These are phyloP conservation scores for Euzophera pinguis DNA, from an alignment of 2,888 invertebrate genomes.

Conservation along the genomic window DNA sequence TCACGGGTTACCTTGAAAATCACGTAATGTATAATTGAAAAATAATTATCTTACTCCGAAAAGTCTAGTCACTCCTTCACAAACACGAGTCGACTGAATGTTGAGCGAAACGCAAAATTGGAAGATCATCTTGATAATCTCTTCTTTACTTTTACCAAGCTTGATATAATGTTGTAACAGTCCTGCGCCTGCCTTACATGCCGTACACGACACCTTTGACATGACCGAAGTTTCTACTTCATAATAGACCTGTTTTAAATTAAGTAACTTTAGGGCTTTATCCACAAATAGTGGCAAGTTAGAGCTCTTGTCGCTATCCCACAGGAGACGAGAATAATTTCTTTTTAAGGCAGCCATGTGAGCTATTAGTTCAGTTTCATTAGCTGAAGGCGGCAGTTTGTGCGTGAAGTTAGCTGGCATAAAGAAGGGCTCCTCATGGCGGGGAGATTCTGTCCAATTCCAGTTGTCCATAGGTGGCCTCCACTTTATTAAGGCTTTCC, in stretches of 20 bases:
- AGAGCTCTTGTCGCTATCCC: constrained; percentile 86
- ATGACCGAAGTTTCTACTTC: constrained; percentile 96
- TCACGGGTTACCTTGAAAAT: no score
- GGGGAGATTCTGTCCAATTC: constrained; percentile 62
- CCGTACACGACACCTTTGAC: constrained; percentile 94
- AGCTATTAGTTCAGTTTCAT: constrained; percentile 68
- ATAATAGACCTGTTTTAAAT: constrained; percentile 89
- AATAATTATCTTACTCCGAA: constrained; percentile 85
- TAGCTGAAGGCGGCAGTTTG: constrained; percentile 71
- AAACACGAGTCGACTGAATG: constrained; percentile 92
- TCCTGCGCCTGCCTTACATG: constrained; percentile 93
- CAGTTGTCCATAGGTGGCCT: constrained; percentile 68
- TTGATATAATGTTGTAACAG: constrained; percentile 91
- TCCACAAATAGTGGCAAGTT: constrained; percentile 90
- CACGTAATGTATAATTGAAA: no score
- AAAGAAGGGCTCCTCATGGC: constrained; percentile 65
- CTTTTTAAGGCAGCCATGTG: constrained; percentile 67
- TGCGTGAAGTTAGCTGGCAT: constrained; percentile 69
- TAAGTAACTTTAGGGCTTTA: constrained; percentile 89
- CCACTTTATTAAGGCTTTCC: constrained; percentile 70
- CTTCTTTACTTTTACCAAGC: constrained; percentile 90
- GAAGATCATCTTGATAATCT: constrained; percentile 90
- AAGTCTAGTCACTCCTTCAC: constrained; percentile 91
- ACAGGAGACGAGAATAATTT: constrained; percentile 82
- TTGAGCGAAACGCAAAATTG: constrained; percentile 93